These are phyloP conservation scores for Trichonephila clavipes DNA, from an alignment of 1,140 invertebrate genomes.

Conservation along the genomic window DNA sequence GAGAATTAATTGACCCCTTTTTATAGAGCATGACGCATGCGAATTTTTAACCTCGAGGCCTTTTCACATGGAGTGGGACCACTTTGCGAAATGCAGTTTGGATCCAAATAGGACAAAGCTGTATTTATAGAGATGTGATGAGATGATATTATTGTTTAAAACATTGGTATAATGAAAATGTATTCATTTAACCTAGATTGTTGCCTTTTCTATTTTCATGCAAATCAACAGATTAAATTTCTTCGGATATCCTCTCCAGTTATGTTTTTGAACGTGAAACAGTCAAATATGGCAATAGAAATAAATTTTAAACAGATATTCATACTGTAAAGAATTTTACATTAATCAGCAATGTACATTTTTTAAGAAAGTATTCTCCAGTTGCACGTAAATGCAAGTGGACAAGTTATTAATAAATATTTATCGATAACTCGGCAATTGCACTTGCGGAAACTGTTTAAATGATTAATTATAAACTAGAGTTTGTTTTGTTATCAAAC, in stretches of 20 bases:
- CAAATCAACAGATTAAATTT: not conserved
- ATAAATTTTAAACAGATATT: no score
- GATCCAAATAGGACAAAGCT: not conserved
- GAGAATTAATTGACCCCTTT: not conserved
- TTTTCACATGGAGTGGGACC: not conserved
- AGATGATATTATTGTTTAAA: not conserved
- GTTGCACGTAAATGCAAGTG: no score
- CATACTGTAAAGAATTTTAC: no score
- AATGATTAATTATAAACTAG: no score
- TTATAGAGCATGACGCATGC: not conserved
- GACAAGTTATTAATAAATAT: no score
- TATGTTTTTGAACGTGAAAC: no score
- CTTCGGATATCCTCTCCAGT: not conserved
- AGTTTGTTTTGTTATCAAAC: no score
- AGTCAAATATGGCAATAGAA: no score
- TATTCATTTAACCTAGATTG: not conserved
- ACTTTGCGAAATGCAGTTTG: not conserved
- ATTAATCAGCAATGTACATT: no score
- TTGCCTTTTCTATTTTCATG: not conserved
- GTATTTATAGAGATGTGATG: not conserved
- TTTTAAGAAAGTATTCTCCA: no score
- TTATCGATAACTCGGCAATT: no score
- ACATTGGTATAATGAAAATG: not conserved
- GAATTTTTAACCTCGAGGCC: not conserved
- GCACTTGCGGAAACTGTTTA: no score